phyloP scores from a whole-genome alignment of 1,140 invertebrate species.

The Agraylea sexmaculata region DNA sequence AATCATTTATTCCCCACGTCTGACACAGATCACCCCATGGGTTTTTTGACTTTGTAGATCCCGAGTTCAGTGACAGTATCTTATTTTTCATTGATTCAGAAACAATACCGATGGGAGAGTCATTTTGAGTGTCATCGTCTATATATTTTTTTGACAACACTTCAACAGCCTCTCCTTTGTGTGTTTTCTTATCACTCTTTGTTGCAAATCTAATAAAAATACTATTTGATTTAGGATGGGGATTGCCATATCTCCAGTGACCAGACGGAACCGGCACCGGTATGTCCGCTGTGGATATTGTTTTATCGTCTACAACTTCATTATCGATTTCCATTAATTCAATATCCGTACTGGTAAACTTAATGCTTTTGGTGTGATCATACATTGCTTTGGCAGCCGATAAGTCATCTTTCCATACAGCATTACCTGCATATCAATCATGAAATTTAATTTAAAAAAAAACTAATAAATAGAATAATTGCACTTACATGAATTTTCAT shows the following conservation, averaged over 20 bases:
- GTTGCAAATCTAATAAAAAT: conserved; percentile 20
- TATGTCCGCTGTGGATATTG: conserved; percentile 5
- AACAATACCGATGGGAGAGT: conserved; percentile 10
- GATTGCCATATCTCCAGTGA: conserved; percentile 15
- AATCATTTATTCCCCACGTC: conserved; percentile 53
- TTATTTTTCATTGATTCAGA: conserved; percentile 20
- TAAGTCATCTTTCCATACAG: conserved; percentile 20
- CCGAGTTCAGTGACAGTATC: conserved; percentile 10
- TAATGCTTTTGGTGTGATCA: conserved; percentile 18
- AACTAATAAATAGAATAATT: background rate
- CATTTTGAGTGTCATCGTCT: conserved; percentile 4
- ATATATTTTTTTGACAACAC: conserved; percentile 19
- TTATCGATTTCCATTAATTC: background rate
- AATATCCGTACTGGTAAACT: conserved; percentile 6
- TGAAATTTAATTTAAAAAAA: conserved; percentile 6
- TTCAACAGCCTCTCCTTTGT: conserved; percentile 14
- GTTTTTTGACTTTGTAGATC: conserved; percentile 40
- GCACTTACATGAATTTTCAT: conserved; percentile 19
- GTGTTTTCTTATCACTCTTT: conserved; percentile 20
- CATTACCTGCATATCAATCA: conserved; percentile 15
- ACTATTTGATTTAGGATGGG: conserved; percentile 18
- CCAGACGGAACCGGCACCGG: conserved; percentile 11
- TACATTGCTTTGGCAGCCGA: conserved; percentile 20
- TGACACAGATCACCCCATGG: conserved; percentile 59
- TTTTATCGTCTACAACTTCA: conserved; percentile 7